phyloP scores from a whole-genome alignment of 2,113 vertebrate genomes.

The Odontesthes bonariensis region DNA sequence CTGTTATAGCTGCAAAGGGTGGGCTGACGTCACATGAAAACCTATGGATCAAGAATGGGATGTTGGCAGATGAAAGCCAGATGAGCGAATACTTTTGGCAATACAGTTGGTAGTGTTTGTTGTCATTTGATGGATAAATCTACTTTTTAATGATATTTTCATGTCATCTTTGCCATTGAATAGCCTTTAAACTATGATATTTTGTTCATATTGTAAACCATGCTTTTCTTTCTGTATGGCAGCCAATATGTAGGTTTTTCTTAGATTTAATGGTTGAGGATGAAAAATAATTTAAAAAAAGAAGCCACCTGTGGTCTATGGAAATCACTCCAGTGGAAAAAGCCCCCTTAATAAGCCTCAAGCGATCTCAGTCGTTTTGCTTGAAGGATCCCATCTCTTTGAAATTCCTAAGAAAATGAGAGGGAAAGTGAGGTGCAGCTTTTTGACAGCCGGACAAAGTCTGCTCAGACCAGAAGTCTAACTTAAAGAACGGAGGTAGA shows the following conservation, averaged over 20 bases:
- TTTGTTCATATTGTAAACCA: neutral
- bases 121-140: no score
- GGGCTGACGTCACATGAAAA: no score
- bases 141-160: no score
- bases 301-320: conserved; percentile 3
- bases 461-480: conserved; percentile 42
- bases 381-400: conserved; percentile 57
- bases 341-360: conserved; percentile 39
- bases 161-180: no score
- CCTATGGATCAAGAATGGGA: no score
- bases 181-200: no score
- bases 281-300: conserved; percentile 2
- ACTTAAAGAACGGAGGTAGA: conserved; percentile 57
- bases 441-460: conserved; percentile 66
- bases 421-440: conserved; percentile 36
- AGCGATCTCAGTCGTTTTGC: conserved; percentile 40
- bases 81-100: no score
- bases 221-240: neutral
- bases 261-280: conserved; percentile 15
- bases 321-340: conserved; percentile 33
- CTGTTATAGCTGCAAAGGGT: no score
- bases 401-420: conserved; percentile 36
- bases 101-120: no score
- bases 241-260: neutral
- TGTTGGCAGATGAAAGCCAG: no score